Base-by-base conservation (phyloP, 2,797 vertebrate species). In the Enteromius afrohamiltoni region DNA sequence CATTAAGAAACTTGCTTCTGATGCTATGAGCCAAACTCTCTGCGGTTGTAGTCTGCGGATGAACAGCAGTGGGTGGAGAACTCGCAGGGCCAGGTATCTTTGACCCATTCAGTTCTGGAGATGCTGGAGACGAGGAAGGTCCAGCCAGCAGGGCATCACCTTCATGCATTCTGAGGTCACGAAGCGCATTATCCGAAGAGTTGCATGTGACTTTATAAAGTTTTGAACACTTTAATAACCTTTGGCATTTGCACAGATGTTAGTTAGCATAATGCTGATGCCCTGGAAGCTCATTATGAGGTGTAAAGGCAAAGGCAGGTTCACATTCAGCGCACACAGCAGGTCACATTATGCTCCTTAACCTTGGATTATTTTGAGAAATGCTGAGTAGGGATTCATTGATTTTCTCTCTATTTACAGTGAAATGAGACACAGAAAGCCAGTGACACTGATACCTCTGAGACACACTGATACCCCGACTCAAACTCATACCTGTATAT, bases 1-100 rank as follows among this genome's bases (percentile, higher is more conserved):
- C 93, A 86, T 89, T 93, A 88, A 91, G 91, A 85, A 95, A 94
- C 86, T 91, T 94, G 65, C 87, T 90, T 83, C 82, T 79, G 70
- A 79, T 75, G 60, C 51, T 83, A 26, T 75, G 77, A 51, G 40
- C 42, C 4, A 47, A 62, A 34, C 53, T 14, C 26, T 68, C 82
- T 82, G 77, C 53, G 47, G 81, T 64, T 79, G 78, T 74, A 11
- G 60, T 26, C 16, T 74, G 74, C 9, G 76, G 65, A 10, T 70
- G 79, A 9, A 34, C 75, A 9, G 34, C 58, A 17, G 84, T 84
- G 49, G 86, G 65, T 19, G 79, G 55, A 73, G 69, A 74, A 47
- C 71, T 67, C 21, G 69, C 79, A 17, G 55, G 3, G 45, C 40
- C 71, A 34, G 58, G 69, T 51, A 42, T 10, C 37, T 47, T 70